Evolutionary conservation across 2,888 invertebrate genomes (phyloP).

Genomic region (Aelia acuminata): DNA sequence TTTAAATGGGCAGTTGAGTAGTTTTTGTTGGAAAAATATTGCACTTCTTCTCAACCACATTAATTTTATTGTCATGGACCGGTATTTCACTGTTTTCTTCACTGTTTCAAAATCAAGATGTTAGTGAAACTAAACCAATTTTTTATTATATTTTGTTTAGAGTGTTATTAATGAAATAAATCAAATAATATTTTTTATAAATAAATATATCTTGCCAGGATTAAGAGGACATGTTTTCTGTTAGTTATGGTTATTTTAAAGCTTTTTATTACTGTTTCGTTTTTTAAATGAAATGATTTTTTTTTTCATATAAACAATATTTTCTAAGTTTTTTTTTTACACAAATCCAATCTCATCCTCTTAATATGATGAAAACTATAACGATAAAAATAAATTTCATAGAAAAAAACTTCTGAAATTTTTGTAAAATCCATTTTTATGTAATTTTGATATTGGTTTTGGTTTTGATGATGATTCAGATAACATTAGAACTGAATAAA

Average conservation of each 20-base stretch:
- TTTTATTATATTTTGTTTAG: background rate
- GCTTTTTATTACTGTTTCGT: background rate
- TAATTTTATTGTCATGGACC: background rate
- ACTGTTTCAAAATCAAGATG: background rate
- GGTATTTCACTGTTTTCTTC: slow-evolving; percentile 27
- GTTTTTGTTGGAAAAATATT: slow-evolving; percentile 6
- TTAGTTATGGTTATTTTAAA: background rate
- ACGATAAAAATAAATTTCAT: background rate
- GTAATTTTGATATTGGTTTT: background rate
- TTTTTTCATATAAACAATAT: background rate
- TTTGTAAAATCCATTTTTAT: background rate
- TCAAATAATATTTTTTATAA: too few relatives aligned
- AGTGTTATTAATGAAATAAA: background rate
- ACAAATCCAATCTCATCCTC: background rate
- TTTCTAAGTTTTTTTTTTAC: background rate
- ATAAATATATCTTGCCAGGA: background rate
- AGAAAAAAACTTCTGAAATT: background rate
- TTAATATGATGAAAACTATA: background rate
- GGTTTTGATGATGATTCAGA: too few relatives aligned
- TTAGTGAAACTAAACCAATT: background rate
- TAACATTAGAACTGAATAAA: background rate
- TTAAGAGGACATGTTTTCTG: background rate
- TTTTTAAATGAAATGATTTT: background rate
- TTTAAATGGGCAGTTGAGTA: slow-evolving; percentile 30
- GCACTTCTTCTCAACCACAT: slow-evolving; percentile 22